phyloP scores from a whole-genome alignment of 2,888 invertebrate species.

The Yponomeuta cagnagella region DNA sequence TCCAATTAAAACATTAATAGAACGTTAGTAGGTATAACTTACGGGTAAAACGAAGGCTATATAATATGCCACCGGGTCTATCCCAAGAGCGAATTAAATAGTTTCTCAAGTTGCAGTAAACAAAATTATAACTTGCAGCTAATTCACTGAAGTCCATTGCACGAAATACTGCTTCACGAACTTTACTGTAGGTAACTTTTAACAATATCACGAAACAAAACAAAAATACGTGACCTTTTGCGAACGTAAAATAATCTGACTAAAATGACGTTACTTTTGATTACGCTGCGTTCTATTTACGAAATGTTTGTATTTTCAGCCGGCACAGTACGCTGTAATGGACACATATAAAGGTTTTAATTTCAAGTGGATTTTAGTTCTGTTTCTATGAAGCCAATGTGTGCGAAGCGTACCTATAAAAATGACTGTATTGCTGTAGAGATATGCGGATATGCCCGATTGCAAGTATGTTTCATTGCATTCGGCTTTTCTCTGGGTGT shows the following conservation, averaged over 20 bases:
- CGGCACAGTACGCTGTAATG: not conserved
- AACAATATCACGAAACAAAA: not conserved
- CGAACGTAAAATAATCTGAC: not conserved
- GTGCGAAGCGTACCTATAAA: no score
- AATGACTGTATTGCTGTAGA: no score
- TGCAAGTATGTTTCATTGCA: no score
- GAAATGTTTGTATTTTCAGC: not conserved
- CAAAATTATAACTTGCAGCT: conserved; percentile 32
- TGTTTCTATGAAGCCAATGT: not conserved
- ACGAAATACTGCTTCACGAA: not conserved
- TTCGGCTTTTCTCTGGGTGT: no score
- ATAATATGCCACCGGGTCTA: conserved; percentile 45
- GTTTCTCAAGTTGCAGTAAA: conserved; percentile 48
- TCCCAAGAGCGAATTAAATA: conserved; percentile 52
- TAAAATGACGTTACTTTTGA: not conserved
- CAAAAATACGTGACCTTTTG: not conserved
- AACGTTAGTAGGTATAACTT: not conserved
- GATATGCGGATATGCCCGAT: no score
- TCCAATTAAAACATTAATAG: not conserved
- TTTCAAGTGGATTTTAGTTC: not conserved
- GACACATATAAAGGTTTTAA: not conserved
- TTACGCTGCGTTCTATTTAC: not conserved
- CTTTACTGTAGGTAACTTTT: no score
- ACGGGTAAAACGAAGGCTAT: conserved; percentile 22
- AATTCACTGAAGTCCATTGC: conserved; percentile 31